Evolutionary conservation across 2,888 invertebrate genomes (phyloP), one percentile per base, ranked within the genome.

Genomic region (Habroteleia sp.): DNA sequence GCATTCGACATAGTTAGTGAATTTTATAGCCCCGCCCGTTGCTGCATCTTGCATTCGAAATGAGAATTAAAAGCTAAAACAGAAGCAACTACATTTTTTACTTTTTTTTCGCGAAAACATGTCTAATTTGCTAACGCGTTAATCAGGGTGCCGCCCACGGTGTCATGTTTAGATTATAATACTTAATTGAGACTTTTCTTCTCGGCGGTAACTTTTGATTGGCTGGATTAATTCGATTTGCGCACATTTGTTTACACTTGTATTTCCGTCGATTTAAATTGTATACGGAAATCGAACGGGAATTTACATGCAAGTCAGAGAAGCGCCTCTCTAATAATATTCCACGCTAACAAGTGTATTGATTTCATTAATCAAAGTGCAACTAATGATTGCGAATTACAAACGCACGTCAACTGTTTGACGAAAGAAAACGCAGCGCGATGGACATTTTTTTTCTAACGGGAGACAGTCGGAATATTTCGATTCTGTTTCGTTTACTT

Each of bases 221-320:
- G 35, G n/a, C n/a, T 0, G 2, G 7, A 41, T 46, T 60, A 46
- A 60, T 46, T 60, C 27, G 7, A 39, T 60, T 6, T 48, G 10
- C 29, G 13, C 8, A 13, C 17, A 60, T 29, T 27, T 60, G 27
- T 44, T 58, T 58, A 37, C 29, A 35, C 27, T 60, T 5, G 27
- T 62, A 29, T 62, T 48, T 62, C 46, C 46, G 13, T 10, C 13
- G 13, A 14, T 37, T 33, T 39, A 8, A 62, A 46, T 48, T 62
- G 46, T 39, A 31, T 29, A 62, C 37, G 60, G 37, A 44, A 62
- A 46, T 46, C 14, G 31, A 42, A 56, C 17, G 13, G 11, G 20
- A 11, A 58, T 44, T 60, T 42, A 46, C 60, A 35, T 46, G 46
- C 37, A 33, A 60, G 37, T 46, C 27, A 27, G 17, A 23, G 14